Base-by-base conservation (phyloP, 1,140 invertebrate genomes). In the Drosophila triauraria region DNA sequence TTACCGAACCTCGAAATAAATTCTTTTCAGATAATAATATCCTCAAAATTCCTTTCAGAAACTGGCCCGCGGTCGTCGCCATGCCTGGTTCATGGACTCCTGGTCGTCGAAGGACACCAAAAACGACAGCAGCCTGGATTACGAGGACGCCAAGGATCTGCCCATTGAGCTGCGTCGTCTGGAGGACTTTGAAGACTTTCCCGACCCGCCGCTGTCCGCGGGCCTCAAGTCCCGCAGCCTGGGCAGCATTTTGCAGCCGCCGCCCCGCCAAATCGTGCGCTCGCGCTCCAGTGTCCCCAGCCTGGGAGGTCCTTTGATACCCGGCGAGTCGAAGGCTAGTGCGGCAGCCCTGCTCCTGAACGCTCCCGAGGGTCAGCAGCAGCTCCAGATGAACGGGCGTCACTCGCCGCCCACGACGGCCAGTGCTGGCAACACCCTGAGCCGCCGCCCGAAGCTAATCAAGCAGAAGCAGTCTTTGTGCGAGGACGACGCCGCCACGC, bases 131-230 rank as follows among this genome's bases (percentile, higher is more conserved):
- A 95, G 94, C 75, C 94, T 95, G 57, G 93, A 94, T 48, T 95
- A 94, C 30, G 95, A 95, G 67, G 93, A 84, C 94, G 94, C 65
- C 95, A 95, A 96, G 75, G 96, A 98, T 82, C 93, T 98, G 53
- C 97, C 97, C 2, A 98, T 98, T 48, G 97, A 98, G 93, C 93
- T 98, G 25, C 94, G 97, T n/a, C 94, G 97, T 23, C 93, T 98
- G 44, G 97, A 98, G 86, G 96, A 97, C 69, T 93, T 93, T 80
- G 95, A 95, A 50, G 94, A 93, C 74, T 94, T 93, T 76, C 87
- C 94, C 35, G 88, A 94, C 70, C 78, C 93, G 20, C 93, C 93
- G 17, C 85, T 94, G 48, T 93, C 92, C 30, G 92, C 92, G 1
- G 82, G 92, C 15, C 67, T 92, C 7, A 93, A 93, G 23, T 92